Conservation (phyloP, 2,797 vertebrate genomes). For the Epinephelus coioides region DNA sequence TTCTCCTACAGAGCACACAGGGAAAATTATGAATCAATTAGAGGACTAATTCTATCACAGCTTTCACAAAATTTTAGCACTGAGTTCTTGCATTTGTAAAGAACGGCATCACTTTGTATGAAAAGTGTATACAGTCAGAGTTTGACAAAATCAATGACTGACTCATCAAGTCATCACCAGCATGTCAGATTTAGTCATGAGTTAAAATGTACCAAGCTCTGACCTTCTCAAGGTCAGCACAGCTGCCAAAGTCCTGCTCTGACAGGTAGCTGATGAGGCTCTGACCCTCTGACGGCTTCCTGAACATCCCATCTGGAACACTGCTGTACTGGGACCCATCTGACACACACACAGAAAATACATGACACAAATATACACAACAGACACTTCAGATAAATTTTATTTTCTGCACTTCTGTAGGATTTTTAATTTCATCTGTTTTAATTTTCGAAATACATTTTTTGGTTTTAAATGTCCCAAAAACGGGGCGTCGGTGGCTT, state of each 20-base stretch:
- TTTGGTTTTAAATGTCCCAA: not conserved
- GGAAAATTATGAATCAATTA: not conserved
- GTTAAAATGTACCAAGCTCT: not conserved
- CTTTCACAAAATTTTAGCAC: not conserved
- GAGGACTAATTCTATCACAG: not conserved
- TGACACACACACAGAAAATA: constrained; percentile 64
- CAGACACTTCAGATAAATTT: not conserved
- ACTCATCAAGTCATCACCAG: not conserved
- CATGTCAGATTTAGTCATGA: too few species aligned
- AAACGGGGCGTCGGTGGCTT: not conserved
- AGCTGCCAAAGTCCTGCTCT: constrained; percentile 99
- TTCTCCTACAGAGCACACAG: constrained; percentile 89
- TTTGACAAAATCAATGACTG: not conserved
- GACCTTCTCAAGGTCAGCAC: constrained; percentile 98
- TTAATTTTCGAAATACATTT: not conserved
- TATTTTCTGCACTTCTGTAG: not conserved
- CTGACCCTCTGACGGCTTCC: constrained; percentile 95
- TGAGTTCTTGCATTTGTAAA: too few species aligned
- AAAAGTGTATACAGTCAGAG: not conserved
- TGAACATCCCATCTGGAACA: constrained; percentile 93
- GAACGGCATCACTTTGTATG: fast-evolving
- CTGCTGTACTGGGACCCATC: constrained; percentile 86
- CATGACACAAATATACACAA: not conserved
- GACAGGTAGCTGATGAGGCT: constrained; percentile 99
- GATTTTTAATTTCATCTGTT: not conserved